Evolutionary conservation across 2,797 vertebrate species (phyloP).

Genomic region (Kryptolebias ocellatus): DNA sequence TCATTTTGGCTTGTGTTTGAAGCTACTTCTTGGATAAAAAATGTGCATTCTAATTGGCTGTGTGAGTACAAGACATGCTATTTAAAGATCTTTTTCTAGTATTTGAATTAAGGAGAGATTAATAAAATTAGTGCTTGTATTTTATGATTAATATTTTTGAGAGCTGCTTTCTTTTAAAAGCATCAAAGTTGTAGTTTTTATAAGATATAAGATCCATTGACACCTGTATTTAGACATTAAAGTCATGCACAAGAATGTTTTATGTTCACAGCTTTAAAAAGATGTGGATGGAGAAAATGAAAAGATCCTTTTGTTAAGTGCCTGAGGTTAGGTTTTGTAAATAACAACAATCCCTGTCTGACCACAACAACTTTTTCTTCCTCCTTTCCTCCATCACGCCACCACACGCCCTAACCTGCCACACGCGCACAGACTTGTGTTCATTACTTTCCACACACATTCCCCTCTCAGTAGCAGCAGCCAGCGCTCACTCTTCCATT

Average conservation of each 20-base stretch:
- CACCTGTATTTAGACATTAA: not conserved
- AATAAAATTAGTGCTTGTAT: too few species aligned
- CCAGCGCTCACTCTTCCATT: slow-evolving; percentile 64
- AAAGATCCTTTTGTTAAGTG: slow-evolving; percentile 38
- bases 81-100: not conserved
- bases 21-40: not conserved
- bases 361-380: slow-evolving; percentile 22
- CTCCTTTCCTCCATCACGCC: slow-evolving; percentile 14
- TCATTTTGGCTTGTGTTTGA: not conserved
- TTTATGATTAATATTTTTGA: not conserved
- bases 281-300: slow-evolving; percentile 26
- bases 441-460: slow-evolving; percentile 58
- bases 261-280: not conserved
- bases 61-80: too few species aligned
- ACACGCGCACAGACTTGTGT: slow-evolving; percentile 47
- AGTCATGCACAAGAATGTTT: not conserved
- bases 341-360: slow-evolving; percentile 50
- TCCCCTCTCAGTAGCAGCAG: slow-evolving; percentile 44
- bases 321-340: slow-evolving; percentile 52
- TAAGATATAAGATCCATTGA: not conserved
- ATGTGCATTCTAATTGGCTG: not conserved
- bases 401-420: slow-evolving; percentile 38
- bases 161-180: not conserved
- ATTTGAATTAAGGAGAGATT: too few species aligned
- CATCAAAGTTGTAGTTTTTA: not conserved